Evolutionary conservation across 2,888 invertebrate genomes (phyloP).

Genomic region (Lasioglossum pauxillum): DNA sequence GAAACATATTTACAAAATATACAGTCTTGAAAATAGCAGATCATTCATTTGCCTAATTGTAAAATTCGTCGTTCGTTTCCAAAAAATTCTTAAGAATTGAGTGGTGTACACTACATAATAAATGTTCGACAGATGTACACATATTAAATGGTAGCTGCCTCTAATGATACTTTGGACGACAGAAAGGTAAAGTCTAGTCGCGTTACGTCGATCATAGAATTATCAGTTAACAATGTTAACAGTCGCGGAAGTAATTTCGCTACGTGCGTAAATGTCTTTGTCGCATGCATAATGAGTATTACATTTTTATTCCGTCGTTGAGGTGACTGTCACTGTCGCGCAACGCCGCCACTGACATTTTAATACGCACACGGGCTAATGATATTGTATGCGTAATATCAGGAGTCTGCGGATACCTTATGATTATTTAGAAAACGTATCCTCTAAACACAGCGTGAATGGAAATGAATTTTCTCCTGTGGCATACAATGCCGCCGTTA

Average conservation of each 20-base stretch:
- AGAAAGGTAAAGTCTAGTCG: neutral
- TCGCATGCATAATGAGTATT: neutral
- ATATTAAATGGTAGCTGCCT: neutral
- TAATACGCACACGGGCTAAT: slow-evolving; percentile 8
- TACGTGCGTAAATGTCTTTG: neutral
- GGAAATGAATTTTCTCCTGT: slow-evolving; percentile 50
- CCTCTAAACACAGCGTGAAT: slow-evolving; percentile 18
- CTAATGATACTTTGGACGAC: neutral
- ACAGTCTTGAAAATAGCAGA: neutral
- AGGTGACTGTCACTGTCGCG: neutral
- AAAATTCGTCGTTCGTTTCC: neutral
- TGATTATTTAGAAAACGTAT: slow-evolving; percentile 15
- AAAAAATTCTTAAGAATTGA: neutral
- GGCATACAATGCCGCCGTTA: slow-evolving; percentile 7
- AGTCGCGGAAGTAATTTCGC: slow-evolving; percentile 1
- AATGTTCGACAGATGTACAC: neutral
- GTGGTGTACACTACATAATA: neutral
- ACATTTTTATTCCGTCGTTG: neutral
- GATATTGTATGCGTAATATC: neutral
- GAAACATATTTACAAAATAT: neutral
- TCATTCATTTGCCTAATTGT: too few species aligned
- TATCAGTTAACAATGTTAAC: neutral
- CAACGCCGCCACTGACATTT: slow-evolving; percentile 25
- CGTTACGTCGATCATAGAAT: neutral
- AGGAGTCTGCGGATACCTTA: neutral